phyloP scores from a whole-genome alignment of 2,888 invertebrate genomes.

The Scaptomyza flava region DNA sequence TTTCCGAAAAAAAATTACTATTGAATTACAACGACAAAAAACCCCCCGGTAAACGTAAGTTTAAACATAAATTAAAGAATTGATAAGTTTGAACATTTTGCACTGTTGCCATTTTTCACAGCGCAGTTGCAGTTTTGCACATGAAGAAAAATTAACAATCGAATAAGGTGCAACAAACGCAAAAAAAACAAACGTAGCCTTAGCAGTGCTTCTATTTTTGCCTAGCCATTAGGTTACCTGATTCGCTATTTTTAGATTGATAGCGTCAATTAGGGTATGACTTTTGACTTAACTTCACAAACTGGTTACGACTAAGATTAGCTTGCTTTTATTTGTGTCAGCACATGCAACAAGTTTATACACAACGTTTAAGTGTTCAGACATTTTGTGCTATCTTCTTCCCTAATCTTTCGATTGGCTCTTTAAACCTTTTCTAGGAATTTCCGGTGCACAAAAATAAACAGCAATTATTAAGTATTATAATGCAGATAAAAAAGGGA shows the following conservation, averaged over 20 bases:
- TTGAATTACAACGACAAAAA: not conserved
- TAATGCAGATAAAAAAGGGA: slow-evolving; percentile 40
- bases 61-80: too few relatives aligned
- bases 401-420: slow-evolving; percentile 47
- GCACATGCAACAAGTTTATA: slow-evolving; percentile 23
- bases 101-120: slow-evolving; percentile 14
- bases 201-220: not conserved
- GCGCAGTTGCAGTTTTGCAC: slow-evolving; percentile 12
- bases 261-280: slow-evolving; percentile 20
- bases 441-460: slow-evolving; percentile 48
- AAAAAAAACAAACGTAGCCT: too few relatives aligned
- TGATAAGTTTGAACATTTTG: not conserved
- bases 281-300: slow-evolving; percentile 28
- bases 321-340: not conserved
- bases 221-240: slow-evolving; percentile 13
- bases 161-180: slow-evolving; percentile 13
- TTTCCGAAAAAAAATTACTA: not conserved
- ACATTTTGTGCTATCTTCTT: slow-evolving; percentile 22
- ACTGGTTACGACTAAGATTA: slow-evolving; percentile 33
- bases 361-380: not conserved
- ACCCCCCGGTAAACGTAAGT: too few relatives aligned
- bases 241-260: slow-evolving; percentile 43
- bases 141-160: not conserved
- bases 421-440: slow-evolving; percentile 56
- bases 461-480: slow-evolving; percentile 20